A percentile compares a stretch with the other conserved stretches of the same genome.
phyloP scores from a whole-genome alignment of 2,888 invertebrate species.

The Flexamia atlantica region DNA sequence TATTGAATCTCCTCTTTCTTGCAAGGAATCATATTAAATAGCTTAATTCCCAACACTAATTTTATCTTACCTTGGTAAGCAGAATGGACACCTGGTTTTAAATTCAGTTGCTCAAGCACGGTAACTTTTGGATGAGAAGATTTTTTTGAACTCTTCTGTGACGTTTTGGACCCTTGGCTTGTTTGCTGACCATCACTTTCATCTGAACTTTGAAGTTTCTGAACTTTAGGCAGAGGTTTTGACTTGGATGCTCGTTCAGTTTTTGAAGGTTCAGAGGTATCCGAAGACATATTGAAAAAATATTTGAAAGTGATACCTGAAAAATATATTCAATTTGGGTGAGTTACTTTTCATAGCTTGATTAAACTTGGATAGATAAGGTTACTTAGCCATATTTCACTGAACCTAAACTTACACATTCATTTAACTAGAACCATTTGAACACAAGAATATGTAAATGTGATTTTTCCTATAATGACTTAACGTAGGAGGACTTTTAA shows the following conservation, averaged over 20 bases:
- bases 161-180: constrained; percentile 19
- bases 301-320: too few species aligned
- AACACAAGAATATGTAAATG: too few species aligned
- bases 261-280: constrained; percentile 16
- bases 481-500: too few species aligned
- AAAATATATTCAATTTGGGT: too few species aligned
- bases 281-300: constrained; percentile 26
- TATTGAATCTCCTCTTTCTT: too few species aligned
- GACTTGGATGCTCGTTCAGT: background rate
- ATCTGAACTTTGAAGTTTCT: constrained; percentile 30
- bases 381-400: too few species aligned
- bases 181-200: constrained; percentile 36
- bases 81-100: background rate
- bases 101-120: constrained; percentile 15
- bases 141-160: constrained; percentile 18
- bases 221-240: constrained; percentile 4
- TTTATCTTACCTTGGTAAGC: background rate
- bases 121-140: constrained; percentile 12
- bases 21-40: background rate
- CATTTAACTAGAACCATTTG: too few species aligned
- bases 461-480: too few species aligned
- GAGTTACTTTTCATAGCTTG: too few species aligned
- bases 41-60: too few species aligned
- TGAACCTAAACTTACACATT: too few species aligned
- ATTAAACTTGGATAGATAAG: too few species aligned